These are phyloP conservation scores for Eremophila alpestris DNA, from an alignment of 2,797 vertebrate species.

Conservation along the genomic window DNA sequence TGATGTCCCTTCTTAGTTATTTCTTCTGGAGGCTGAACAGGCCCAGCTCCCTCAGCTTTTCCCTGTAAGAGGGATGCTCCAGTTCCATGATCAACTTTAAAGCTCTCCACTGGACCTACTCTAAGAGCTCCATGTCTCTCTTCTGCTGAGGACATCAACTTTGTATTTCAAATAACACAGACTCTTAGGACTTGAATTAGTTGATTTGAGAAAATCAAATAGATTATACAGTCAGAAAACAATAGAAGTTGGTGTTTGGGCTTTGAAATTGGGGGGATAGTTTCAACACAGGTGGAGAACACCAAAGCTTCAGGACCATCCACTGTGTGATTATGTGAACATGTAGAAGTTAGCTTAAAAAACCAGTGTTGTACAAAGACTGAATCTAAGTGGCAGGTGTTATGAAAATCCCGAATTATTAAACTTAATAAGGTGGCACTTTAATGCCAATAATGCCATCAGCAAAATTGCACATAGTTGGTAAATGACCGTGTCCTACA, in stretches of 20 bases:
- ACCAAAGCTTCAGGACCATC: neutral
- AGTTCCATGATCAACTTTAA: neutral
- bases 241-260: neutral
- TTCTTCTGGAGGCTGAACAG: neutral
- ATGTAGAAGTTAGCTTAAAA: neutral
- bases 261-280: neutral
- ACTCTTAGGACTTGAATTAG: neutral
- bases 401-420: neutral
- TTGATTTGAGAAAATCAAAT: neutral
- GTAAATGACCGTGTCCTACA: neutral
- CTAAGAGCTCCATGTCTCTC: neutral
- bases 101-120: neutral
- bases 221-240: neutral
- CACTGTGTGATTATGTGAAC: accelerated
- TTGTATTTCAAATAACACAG: neutral
- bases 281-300: neutral
- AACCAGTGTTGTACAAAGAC: neutral
- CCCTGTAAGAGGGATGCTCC: neutral
- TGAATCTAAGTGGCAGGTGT: neutral
- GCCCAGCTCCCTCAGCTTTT: neutral
- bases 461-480: accelerated
- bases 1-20: neutral
- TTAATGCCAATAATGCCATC: neutral
- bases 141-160: neutral
- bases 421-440: neutral